Percentiles rank a stretch among this genome's conserved stretches.
These are phyloP conservation scores for Chrysocyon brachyurus DNA, from an alignment of 2,797 vertebrate genomes.

Conservation along the genomic window DNA sequence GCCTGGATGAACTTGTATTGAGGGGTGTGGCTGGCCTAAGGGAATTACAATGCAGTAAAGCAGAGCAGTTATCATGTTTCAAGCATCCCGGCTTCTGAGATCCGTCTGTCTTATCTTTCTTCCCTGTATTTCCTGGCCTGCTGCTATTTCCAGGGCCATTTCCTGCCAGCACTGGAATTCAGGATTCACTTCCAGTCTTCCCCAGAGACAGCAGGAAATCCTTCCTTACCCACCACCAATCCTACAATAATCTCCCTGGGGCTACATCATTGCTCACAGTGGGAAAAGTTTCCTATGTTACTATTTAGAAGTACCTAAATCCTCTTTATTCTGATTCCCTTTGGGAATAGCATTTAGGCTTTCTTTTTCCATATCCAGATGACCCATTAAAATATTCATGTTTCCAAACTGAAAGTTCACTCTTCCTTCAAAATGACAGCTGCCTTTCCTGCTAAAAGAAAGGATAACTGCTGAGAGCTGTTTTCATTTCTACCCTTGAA, in stretches of 20 bases:
- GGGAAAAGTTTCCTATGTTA: accelerated
- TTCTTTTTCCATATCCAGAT: background rate
- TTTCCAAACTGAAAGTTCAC: background rate
- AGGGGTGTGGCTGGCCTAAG: background rate
- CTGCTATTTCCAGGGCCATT: background rate
- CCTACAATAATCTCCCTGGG: background rate
- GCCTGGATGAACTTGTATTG: background rate
- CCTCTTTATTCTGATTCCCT: background rate
- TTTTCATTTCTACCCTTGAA: background rate
- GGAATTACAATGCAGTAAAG: background rate
- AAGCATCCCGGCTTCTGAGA: background rate
- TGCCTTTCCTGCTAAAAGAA: background rate
- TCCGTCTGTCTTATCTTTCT: accelerated
- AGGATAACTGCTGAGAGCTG: too few species aligned
- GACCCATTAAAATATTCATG: background rate
- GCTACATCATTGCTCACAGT: background rate
- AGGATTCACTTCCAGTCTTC: background rate
- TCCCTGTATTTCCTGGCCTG: background rate
- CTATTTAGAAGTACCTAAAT: accelerated
- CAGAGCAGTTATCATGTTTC: too few species aligned
- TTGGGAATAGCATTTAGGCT: background rate
- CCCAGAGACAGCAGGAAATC: background rate
- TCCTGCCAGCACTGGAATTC: background rate
- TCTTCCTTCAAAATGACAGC: background rate
- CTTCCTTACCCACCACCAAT: background rate